Percentiles rank a stretch among this genome's conserved stretches.
Conservation (phyloP, 1,140 invertebrate species). For the Diachasma alloeum region DNA sequence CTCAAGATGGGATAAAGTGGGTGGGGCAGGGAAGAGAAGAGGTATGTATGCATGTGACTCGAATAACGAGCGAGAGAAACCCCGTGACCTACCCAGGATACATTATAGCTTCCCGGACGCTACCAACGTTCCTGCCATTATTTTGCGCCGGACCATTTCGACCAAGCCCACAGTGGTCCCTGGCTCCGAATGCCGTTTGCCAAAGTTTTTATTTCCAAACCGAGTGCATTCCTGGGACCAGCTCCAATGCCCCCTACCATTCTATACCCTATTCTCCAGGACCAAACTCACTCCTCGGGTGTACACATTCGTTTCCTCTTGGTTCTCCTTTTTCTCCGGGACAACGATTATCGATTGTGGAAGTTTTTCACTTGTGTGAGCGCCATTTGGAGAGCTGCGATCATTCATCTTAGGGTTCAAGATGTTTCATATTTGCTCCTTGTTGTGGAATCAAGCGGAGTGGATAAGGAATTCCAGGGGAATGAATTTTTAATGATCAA, state of each 20-base stretch:
- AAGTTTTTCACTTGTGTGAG: neutral
- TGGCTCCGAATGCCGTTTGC: slow-evolving; percentile 2
- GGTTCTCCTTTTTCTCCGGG: neutral
- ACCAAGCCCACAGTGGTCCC: neutral
- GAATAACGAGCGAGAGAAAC: slow-evolving; percentile 44
- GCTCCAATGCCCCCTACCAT: neutral
- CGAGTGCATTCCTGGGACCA: slow-evolving; percentile 3
- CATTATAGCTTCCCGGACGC: neutral
- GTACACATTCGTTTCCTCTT: neutral
- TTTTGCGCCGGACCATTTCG: neutral
- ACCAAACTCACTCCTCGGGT: neutral
- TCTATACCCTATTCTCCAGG: neutral
- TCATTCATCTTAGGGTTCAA: neutral
- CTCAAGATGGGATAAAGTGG: neutral
- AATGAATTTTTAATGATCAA: no score
- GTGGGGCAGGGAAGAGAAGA: neutral
- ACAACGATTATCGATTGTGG: neutral
- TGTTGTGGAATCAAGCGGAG: neutral
- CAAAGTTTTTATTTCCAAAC: slow-evolving; percentile 19
- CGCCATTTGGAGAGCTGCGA: neutral
- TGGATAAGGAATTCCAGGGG: no score
- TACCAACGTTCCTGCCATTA: slow-evolving; percentile 8
- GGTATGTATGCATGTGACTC: slow-evolving; percentile 43
- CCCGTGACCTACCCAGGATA: slow-evolving; percentile 32
- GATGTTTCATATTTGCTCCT: neutral